These are phyloP conservation scores for Adrianichthys oophorus DNA, from an alignment of 2,797 vertebrate genomes.

Conservation along the genomic window DNA sequence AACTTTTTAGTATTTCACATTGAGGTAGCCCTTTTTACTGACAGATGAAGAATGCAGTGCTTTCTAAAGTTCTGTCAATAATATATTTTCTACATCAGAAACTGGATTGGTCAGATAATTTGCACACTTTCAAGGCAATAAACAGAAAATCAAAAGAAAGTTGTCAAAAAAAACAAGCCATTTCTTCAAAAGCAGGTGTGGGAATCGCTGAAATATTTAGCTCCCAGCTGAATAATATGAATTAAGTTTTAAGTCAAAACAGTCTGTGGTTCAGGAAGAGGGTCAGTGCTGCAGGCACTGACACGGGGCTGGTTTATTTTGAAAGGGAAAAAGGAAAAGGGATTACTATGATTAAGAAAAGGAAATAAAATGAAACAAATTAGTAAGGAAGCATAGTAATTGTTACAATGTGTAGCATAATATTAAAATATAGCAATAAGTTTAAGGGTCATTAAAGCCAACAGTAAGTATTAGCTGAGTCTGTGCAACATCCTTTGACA, in stretches of 20 bases:
- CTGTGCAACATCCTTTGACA: slow-evolving; percentile 28
- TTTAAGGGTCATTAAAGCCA: slow-evolving; percentile 40
- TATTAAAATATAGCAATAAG: not conserved
- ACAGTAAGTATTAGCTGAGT: slow-evolving; percentile 41
- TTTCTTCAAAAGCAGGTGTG: not conserved
- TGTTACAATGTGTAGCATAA: too few species aligned
- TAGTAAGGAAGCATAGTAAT: not conserved
- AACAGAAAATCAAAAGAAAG: not conserved
- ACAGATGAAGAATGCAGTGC: too few species aligned
- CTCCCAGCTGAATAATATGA: too few species aligned
- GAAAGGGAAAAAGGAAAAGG: slow-evolving; percentile 6
- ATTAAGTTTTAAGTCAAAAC: too few species aligned
- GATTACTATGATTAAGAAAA: slow-evolving; percentile 5
- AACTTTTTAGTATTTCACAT: too few species aligned
- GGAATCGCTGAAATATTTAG: not conserved
- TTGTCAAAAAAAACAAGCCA: not conserved
- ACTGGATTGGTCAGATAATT: too few species aligned
- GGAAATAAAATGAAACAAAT: slow-evolving; percentile 17
- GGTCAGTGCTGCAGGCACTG: slow-evolving; percentile 2
- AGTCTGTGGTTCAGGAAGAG: slow-evolving; percentile 11
- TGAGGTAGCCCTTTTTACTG: too few species aligned
- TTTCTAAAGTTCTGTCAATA: too few species aligned
- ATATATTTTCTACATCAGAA: too few species aligned
- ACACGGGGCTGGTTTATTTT: slow-evolving; percentile 2
- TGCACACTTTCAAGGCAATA: not conserved